phyloP scores from a whole-genome alignment of 2,888 invertebrate species.

The Drosophila anomelani region DNA sequence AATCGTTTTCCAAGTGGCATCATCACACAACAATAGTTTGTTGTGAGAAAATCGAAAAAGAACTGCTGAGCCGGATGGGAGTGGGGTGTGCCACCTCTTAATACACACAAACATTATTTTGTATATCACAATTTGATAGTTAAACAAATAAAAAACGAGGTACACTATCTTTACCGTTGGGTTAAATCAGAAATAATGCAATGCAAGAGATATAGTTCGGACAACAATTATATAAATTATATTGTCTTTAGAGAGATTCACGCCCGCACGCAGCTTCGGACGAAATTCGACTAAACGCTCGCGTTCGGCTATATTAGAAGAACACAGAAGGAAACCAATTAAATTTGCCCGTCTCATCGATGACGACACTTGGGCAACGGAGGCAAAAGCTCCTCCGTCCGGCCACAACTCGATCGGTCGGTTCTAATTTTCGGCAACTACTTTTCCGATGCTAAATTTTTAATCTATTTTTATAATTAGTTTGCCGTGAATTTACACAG shows the following conservation, averaged over 20 bases:
- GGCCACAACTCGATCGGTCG: constrained; percentile 20
- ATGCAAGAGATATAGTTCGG: not conserved
- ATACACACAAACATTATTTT: not conserved
- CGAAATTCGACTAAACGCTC: constrained; percentile 65
- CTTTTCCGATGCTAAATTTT: constrained; percentile 51
- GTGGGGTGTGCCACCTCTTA: not conserved
- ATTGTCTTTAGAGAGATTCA: constrained; percentile 26
- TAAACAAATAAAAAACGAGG: not conserved
- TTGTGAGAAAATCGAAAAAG: constrained; percentile 6
- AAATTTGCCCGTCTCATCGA: constrained; percentile 55
- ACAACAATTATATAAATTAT: constrained; percentile 29
- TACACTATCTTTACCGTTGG: constrained; percentile 16
- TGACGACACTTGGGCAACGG: constrained; percentile 65
- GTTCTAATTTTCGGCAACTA: constrained; percentile 74
- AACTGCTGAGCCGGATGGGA: not conserved
- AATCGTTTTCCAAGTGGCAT: constrained; percentile 57
- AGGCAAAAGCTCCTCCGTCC: constrained; percentile 57
- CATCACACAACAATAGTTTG: constrained; percentile 43
- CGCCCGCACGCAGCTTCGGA: constrained; percentile 72
- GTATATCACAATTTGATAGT: not conserved
- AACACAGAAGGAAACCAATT: constrained; percentile 48
- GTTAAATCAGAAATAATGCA: not conserved
- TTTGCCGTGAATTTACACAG: constrained; percentile 41
- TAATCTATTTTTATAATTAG: constrained; percentile 72
- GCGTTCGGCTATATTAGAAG: constrained; percentile 39